Evolutionary conservation across 2,888 invertebrate species (phyloP).

Genomic region (Rhingia campestris): DNA sequence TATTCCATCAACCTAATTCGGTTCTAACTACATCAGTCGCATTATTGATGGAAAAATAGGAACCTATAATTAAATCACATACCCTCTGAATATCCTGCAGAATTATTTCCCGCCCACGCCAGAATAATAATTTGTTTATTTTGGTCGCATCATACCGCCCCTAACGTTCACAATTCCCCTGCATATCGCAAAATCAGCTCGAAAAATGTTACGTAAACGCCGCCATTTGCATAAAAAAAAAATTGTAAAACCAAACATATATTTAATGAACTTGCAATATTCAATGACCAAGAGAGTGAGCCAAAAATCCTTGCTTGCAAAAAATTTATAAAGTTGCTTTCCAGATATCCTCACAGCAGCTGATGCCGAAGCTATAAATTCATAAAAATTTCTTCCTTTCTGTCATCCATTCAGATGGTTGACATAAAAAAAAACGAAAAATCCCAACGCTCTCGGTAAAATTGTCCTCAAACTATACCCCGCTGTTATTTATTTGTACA

Average conservation of each 20-base stretch:
- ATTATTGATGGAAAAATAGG: constrained; percentile 14
- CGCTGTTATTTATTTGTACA: constrained; percentile 50
- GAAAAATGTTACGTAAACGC: constrained; percentile 44
- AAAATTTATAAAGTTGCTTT: constrained; percentile 60
- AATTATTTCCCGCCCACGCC: not conserved
- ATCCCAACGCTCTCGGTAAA: constrained; percentile 61
- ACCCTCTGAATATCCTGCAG: not conserved
- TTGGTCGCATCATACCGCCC: not conserved
- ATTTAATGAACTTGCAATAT: constrained; percentile 64
- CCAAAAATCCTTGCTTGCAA: constrained; percentile 53
- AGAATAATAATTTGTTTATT: not conserved
- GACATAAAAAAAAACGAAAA: constrained; percentile 26
- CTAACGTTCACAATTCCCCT: not conserved
- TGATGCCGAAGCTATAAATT: constrained; percentile 68
- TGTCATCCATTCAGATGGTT: not conserved
- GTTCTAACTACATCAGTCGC: constrained; percentile 10
- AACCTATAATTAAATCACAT: constrained; percentile 24
- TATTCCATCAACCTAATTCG: constrained; percentile 27
- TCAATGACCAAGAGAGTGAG: constrained; percentile 9
- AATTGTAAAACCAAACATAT: constrained; percentile 49
- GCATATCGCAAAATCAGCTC: constrained; percentile 33
- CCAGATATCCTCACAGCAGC: constrained; percentile 56
- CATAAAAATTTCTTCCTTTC: constrained; percentile 51
- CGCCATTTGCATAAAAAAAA: constrained; percentile 9
- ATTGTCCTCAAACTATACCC: constrained; percentile 37